These are phyloP conservation scores for Anorthoa munda DNA, from an alignment of 2,888 invertebrate species.

Conservation along the genomic window DNA sequence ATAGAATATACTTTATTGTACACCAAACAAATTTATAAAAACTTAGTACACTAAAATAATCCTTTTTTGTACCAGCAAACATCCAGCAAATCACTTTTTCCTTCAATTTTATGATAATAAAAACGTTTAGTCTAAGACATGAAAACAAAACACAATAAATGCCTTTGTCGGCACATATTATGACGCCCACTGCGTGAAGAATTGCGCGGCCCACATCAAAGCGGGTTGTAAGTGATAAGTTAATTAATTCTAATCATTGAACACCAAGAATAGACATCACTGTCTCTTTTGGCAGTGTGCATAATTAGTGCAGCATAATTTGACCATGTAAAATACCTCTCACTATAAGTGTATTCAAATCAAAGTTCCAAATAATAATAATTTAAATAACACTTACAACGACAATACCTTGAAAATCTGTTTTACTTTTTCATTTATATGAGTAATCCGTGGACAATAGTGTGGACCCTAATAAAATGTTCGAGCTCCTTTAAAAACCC, in stretches of 20 bases:
- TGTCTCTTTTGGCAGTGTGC: background rate
- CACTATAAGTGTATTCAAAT: too few species aligned
- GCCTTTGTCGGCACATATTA: conserved; percentile 38
- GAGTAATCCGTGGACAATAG: too few species aligned
- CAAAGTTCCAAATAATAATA: too few species aligned
- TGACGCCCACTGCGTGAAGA: conserved; percentile 22
- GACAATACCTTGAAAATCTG: too few species aligned
- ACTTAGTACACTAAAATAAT: too few species aligned
- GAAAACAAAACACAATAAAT: conserved; percentile 3
- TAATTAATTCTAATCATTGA: conserved; percentile 35
- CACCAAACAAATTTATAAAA: too few species aligned
- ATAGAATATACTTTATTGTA: too few species aligned
- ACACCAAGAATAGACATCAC: conserved; percentile 25
- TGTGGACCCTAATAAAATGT: too few species aligned
- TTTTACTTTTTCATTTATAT: too few species aligned
- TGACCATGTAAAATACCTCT: too few species aligned
- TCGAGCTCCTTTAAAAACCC: too few species aligned
- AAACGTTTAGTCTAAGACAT: background rate
- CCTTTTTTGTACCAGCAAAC: background rate
- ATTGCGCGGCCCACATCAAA: conserved; percentile 22
- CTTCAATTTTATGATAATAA: background rate
- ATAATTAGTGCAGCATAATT: background rate
- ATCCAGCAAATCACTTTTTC: background rate
- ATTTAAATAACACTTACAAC: too few species aligned
- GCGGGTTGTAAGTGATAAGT: conserved; percentile 31